Percentiles rank a stretch among this genome's conserved stretches.
Conservation (phyloP, 2,888 invertebrate species). For the Mallateleia sp. region DNA sequence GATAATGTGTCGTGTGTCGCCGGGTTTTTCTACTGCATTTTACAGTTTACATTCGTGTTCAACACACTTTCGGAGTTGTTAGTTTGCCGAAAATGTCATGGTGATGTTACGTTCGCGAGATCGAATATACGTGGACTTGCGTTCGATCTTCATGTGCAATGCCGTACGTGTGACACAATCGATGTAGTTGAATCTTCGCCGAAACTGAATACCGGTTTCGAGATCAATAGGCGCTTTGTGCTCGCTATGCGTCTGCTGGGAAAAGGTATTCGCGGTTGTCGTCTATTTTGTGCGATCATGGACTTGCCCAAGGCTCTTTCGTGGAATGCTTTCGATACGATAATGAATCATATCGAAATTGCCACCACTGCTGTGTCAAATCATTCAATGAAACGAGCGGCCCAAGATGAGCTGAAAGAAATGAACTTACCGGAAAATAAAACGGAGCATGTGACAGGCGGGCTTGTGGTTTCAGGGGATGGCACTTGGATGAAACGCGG, state of each 20-base stretch:
- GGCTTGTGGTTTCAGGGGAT: conserved; percentile 26
- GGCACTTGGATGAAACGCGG: conserved; percentile 49
- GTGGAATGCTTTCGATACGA: conserved; percentile 29
- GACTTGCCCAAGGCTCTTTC: conserved; percentile 30
- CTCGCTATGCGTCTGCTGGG: conserved; percentile 38
- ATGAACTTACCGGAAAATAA: conserved; percentile 28
- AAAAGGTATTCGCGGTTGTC: conserved; percentile 42
- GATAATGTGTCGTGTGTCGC: conserved; percentile 36
- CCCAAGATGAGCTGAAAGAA: conserved; percentile 36
- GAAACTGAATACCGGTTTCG: conserved; percentile 27
- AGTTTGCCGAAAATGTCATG: conserved; percentile 40
- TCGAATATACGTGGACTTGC: conserved; percentile 45
- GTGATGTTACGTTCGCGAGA: conserved; percentile 43
- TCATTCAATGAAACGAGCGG: conserved; percentile 39
- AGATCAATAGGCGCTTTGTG: conserved; percentile 34
- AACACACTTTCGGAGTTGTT: conserved; percentile 36
- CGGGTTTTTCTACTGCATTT: conserved; percentile 47
- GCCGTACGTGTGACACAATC: conserved; percentile 28
- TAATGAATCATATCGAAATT: conserved; percentile 39
- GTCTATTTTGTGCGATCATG: conserved; percentile 38
- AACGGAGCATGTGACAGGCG: conserved; percentile 27
- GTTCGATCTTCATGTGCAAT: conserved; percentile 32
- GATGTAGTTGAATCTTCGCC: conserved; percentile 28
- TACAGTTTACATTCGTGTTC: conserved; percentile 33
- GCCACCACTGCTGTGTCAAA: conserved; percentile 28